Base-by-base conservation (phyloP, 2,888 invertebrate genomes). In the Drosophila subsilvestris region DNA sequence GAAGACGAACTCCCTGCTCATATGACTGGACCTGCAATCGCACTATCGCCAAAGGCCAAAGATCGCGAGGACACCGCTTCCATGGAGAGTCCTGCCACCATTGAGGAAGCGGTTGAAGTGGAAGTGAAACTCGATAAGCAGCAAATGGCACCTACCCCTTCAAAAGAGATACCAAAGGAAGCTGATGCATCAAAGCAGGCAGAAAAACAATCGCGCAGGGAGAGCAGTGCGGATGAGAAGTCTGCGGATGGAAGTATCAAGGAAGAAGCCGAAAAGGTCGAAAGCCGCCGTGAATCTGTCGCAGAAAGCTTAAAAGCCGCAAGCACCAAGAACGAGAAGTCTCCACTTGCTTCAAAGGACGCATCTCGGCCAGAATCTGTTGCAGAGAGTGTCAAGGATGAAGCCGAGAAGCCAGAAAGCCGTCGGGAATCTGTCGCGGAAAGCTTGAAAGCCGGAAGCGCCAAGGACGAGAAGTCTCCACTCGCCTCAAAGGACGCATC, bases 101-200 rank as follows among this genome's bases (percentile, higher is more conserved):
- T 92, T 32, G 92, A 92, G 70, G 92, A 92, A 83, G 91, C 91
- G 2, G 91, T 91, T 56, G 91, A 91, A 53, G 85, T 91, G 0
- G 91, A 91, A 76, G 83, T 87, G 56, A 82, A 89, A 66, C 76
- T 37, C 14, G 37, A 37, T 2, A 37, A 37, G n/a, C 37, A 37
- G n/a, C 14, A 37, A 37, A 14, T n/a, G n/a, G 7, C 2, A n/a
- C 37, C 37, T 7, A 14, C 7, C 0, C n/a, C 7, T 37, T 37
- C 81, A 0, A 43, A 79, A 14, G 81, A 83, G 9, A 66, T 71
- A 5, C 69, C 74, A n/a, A 74, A 67, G 10, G 77, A 76, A 37
- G 45, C 32, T 14, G 14, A 32, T 5, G 32, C 32, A 5, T 14
- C 12, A 32, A 32, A 70, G 37, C 32, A 44, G 14, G 66, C 29